A percentile compares a stretch with the other conserved stretches of the same genome.
These are phyloP conservation scores for Ethmia dodecea DNA, from an alignment of 2,888 invertebrate genomes.

Conservation along the genomic window DNA sequence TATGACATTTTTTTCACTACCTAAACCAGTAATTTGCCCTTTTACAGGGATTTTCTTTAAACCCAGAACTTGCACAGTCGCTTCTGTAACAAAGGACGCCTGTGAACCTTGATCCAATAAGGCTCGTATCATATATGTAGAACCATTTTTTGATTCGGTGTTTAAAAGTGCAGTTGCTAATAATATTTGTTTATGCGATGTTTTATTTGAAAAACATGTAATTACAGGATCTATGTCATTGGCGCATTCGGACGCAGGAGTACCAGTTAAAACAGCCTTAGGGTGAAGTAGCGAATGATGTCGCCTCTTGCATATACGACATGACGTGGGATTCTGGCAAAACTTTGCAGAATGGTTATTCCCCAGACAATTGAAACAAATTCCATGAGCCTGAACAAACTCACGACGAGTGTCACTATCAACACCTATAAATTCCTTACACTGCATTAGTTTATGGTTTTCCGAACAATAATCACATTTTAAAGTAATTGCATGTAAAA, in stretches of 20 bases:
- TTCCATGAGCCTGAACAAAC: constrained; percentile 9
- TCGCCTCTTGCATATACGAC: constrained; percentile 15
- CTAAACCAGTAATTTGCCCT: too few relatives aligned
- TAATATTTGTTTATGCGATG: too few relatives aligned
- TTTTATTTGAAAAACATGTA: too few relatives aligned
- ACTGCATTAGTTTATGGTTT: constrained; percentile 12
- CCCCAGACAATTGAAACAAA: constrained; percentile 15
- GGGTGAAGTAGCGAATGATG: constrained; percentile 21
- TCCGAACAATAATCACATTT: constrained; percentile 10
- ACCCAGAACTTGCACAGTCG: constrained; percentile 17
- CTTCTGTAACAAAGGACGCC: constrained; percentile 21
- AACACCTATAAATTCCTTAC: constrained; percentile 11
- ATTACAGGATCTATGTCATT: too few relatives aligned
- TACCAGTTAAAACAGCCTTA: too few relatives aligned
- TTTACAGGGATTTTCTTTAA: constrained; percentile 9
- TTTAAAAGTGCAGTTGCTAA: too few relatives aligned
- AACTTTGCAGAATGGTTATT: constrained; percentile 6
- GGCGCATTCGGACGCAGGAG: too few relatives aligned
- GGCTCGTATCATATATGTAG: constrained; percentile 5
- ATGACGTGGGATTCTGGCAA: constrained; percentile 13
- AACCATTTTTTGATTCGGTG: too few relatives aligned
- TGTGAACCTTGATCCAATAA: constrained; percentile 21
- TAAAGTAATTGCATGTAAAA: constrained; percentile 8
- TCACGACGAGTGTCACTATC: constrained; percentile 7
- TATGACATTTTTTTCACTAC: too few relatives aligned